These are phyloP conservation scores for Zonitis immaculata DNA, from an alignment of 2,888 invertebrate genomes.

Conservation along the genomic window DNA sequence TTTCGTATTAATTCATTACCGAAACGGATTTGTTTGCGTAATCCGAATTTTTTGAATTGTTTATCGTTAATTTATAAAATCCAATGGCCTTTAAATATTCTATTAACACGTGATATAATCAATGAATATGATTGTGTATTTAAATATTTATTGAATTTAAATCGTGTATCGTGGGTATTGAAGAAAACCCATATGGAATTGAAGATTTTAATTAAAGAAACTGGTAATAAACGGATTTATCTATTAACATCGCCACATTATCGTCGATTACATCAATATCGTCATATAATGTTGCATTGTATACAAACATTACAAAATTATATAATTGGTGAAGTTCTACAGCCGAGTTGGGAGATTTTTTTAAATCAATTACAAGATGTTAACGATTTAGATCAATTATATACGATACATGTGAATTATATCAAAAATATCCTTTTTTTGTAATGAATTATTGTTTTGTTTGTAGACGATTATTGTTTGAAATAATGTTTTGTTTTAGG, in stretches of 20 bases:
- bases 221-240: slow-evolving; percentile 42
- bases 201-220: slow-evolving; percentile 48
- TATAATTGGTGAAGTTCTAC: slow-evolving; percentile 69
- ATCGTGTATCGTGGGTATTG: slow-evolving; percentile 70
- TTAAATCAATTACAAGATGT: slow-evolving; percentile 63
- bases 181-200: slow-evolving; percentile 65
- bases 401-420: slow-evolving; percentile 66
- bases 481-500: slow-evolving; percentile 40
- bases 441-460: too few species aligned
- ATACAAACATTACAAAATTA: slow-evolving; percentile 72
- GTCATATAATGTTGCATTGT: slow-evolving; percentile 73
- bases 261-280: slow-evolving; percentile 64
- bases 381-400: slow-evolving; percentile 66
- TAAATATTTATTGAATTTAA: slow-evolving; percentile 69
- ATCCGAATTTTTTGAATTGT: slow-evolving; percentile 64
- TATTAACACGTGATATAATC: slow-evolving; percentile 67
- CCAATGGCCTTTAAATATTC: slow-evolving; percentile 73
- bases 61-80: slow-evolving; percentile 67
- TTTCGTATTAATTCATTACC: slow-evolving; percentile 61
- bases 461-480: slow-evolving; percentile 1
- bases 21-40: slow-evolving; percentile 58
- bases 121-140: slow-evolving; percentile 70
- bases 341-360: slow-evolving; percentile 70
- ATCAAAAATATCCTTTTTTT: slow-evolving; percentile 69
- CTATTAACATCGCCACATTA: slow-evolving; percentile 63